Percentiles rank a stretch among this genome's conserved stretches.
phyloP scores from a whole-genome alignment of 2,888 invertebrate species.

The Andricus quercusramuli region DNA sequence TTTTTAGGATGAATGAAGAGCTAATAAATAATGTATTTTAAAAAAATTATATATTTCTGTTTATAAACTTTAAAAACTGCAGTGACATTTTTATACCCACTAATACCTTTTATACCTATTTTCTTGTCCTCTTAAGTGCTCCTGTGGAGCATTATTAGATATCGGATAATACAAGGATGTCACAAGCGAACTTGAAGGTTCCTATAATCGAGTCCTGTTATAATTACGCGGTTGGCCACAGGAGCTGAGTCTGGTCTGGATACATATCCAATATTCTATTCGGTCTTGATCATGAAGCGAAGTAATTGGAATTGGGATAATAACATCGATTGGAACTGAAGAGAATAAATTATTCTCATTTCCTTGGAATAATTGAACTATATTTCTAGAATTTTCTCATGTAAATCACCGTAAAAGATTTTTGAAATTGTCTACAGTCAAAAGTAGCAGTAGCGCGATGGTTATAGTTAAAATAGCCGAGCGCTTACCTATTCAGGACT shows the following conservation, averaged over 20 bases:
- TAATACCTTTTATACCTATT: background rate
- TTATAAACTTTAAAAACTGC: background rate
- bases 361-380: background rate
- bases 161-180: conserved; percentile 59
- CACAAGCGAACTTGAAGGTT: conserved; percentile 51
- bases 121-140: background rate
- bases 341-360: background rate
- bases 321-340: conserved; percentile 1
- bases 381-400: background rate
- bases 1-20: no score
- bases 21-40: no score
- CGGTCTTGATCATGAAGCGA: conserved; percentile 39
- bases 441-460: no score
- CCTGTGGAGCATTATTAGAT: conserved; percentile 50
- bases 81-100: background rate
- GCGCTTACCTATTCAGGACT: no score
- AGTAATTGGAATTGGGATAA: conserved; percentile 7
- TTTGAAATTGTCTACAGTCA: no score
- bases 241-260: conserved; percentile 43
- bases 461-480: no score
- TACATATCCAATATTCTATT: conserved; percentile 41
- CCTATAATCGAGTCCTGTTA: conserved; percentile 53
- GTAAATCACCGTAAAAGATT: background rate
- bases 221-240: conserved; percentile 54
- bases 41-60: background rate